Evolutionary conservation across 2,797 vertebrate genomes (phyloP), one percentile per base, ranked within the genome.

Genomic region (Tamandua tetradactyla): DNA sequence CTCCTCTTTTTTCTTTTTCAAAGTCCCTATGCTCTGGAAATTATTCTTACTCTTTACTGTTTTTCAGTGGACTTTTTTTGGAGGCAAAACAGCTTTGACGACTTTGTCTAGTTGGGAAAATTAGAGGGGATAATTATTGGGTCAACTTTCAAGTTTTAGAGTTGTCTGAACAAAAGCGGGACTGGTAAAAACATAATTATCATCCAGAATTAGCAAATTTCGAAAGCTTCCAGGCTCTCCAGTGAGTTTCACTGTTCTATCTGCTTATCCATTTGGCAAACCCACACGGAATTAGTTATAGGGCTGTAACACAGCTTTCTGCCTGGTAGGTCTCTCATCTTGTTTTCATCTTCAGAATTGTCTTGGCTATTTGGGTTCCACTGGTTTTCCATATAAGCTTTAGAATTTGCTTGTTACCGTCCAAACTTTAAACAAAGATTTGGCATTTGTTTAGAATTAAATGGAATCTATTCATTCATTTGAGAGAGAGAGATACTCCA

Each of bases 291-390:
- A 27, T 40, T n/a, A 49, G 57, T n/a, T 7, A 55, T 23, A 32
- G 0, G 0, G 17, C 7, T 5, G 0, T 20, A 81, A 87, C 2
- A 32, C 27, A 4, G 30, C n/a, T 35, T 44, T 15, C 0, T 0
- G 5, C 44, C 61, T 18, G 22, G 10, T 0, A 20, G 7, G 9
- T 37, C 44, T 37, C 12, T 5, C 7, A 8, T 23, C 14, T 61
- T 20, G 52, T 68, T 88, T 71, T 61, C 20, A 17, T 76, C 30
- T 76, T 64, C 35, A 47, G 11, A 30, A 57, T 3, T 5, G 1
- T 55, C 22, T 62, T 37, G 44, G 49, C 14, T 49, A 49, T 18
- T 68, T 17, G 20, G 30, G 25, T 2, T 18, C 27, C 37, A 49
- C 6, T 80, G 55, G 15, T 72, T 49, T 57, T 59, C 61, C 32